Base-by-base conservation (phyloP, 2,797 vertebrate genomes). In the Cebuella pygmaea region DNA sequence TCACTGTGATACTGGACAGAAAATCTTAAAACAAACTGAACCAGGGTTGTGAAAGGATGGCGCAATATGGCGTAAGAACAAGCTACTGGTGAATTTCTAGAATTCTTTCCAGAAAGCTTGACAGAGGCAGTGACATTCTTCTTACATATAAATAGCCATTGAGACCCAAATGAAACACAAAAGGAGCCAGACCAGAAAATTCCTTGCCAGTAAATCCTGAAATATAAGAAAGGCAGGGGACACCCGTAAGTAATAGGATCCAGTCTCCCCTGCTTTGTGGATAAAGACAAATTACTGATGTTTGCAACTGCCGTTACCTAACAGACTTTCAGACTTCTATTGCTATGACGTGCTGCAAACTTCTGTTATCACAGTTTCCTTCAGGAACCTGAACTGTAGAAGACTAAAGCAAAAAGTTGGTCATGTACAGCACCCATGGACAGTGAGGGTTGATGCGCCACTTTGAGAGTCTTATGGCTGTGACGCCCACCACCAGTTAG, bases 41-140 rank as follows among this genome's bases (percentile, higher is more conserved):
- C 20, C 75, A 39, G 14, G 15, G 59, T n/a, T 64, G 4, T 67
- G 46, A 59, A 74, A 89, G 59, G 80, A 52, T 70, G 46, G 5
- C 7, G 6, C 12, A 4, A 8, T 27, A 36, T 12, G 41, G 41
- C 78, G n/a, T 22, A 80, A 79, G 52, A 74, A 9, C 6, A 88
- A 64, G 55, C 48, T 72, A 33, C 41, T 67, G 41, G 80, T 52
- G 55, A 39, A 26, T 44, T 81, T 87, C 59, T 88, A 59, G 79
- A 75, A 46, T 64, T 64, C 2, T 92, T 95, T 93, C 79, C 67
- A 70, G 50, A 88, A 92, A 87, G 48, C 57, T 83, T 36, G 15
- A 27, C 26, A 9, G 76, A 8, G 4, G 13, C 11, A n/a, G 26
- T 57, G 33, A 44, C n/a, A n/a, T 41, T 36, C 39, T 52, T 70